Conservation (phyloP, 2,113 vertebrate genomes). For the Limanda limanda region DNA sequence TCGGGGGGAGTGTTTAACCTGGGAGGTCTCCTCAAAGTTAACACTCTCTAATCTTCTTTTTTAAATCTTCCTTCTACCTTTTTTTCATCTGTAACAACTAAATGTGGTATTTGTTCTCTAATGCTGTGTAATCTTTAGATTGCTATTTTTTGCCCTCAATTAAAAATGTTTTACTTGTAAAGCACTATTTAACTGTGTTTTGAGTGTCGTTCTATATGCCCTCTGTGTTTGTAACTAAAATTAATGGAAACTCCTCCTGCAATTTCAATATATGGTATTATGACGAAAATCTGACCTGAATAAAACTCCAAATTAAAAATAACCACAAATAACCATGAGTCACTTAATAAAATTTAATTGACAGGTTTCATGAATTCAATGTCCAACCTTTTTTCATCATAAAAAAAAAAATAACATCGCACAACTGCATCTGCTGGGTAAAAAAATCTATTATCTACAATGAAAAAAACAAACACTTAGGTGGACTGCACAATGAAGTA, state of each 20-base stretch:
- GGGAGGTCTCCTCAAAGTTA: no score
- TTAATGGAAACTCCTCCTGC: background rate
- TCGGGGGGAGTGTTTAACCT: conserved; percentile 24
- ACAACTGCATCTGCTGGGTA: conserved; percentile 46
- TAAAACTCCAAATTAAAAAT: background rate
- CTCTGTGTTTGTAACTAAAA: no score
- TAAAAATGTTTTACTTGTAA: no score
- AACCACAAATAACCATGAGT: conserved; percentile 26
- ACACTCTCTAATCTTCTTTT: no score
- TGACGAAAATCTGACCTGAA: background rate
- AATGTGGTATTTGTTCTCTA: no score
- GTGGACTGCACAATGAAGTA: conserved; percentile 41
- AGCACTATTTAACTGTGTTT: no score
- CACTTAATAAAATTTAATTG: conserved; percentile 61
- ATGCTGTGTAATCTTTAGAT: no score
- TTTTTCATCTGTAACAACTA: no score
- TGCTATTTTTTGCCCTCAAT: no score
- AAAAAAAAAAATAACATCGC: conserved; percentile 48
- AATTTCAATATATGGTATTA: background rate
- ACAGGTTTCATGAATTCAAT: conserved; percentile 47
- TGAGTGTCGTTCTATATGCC: no score
- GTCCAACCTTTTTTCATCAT: conserved; percentile 40
- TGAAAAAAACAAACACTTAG: conserved; percentile 40
- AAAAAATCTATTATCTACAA: conserved; percentile 45
- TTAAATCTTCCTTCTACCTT: no score